Evolutionary conservation across 2,797 vertebrate species (phyloP), one percentile per base, ranked within the genome.

Genomic region (Tiaroga cobitis): DNA sequence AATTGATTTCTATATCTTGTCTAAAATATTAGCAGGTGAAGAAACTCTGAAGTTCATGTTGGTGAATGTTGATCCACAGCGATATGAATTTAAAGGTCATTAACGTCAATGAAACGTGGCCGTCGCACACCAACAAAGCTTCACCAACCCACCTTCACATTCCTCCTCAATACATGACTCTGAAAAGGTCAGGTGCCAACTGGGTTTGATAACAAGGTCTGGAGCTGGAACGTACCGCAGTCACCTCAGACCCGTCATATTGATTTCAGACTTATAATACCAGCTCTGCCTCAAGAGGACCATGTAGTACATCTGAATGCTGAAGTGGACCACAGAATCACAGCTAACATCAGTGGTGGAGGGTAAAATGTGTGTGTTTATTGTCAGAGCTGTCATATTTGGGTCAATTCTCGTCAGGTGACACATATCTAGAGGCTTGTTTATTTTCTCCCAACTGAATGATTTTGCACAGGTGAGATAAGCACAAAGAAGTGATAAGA

Each of bases 151-250:
- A 80, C 46, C 51, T 39, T 32, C 76, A 79, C 39, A 15, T 82
- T 59, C 65, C 69, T 83, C 67, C 81, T 76, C 61, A 72, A 86
- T 73, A 79, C 82, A 67, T 16, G 51, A 73, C n/a, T 72, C 24
- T 18, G 37, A 76, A 87, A 89, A 89, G 86, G 88, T 89, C 86
- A 88, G 67, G 67, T 78, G 79, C 70, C 80, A 81, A 72, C 63
- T 61, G 61, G 72, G 77, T 69, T 80, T 80, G 81, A 76, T 80
- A 81, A 80, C 83, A 83, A 80, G 81, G 61, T 61, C 32, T 69
- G 21, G 11, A 77, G 46, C 41, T 54, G 65, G 51, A 63, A 63
- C 11, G 34, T n/a, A 81, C 24, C 2, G 3, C 72, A 77, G 61
- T 54, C 41, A 37, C 46, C 51, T 80, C 63, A 61, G 70, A 49